Base-by-base conservation (phyloP, 2,888 invertebrate genomes). In the Notodonta dromedarius region DNA sequence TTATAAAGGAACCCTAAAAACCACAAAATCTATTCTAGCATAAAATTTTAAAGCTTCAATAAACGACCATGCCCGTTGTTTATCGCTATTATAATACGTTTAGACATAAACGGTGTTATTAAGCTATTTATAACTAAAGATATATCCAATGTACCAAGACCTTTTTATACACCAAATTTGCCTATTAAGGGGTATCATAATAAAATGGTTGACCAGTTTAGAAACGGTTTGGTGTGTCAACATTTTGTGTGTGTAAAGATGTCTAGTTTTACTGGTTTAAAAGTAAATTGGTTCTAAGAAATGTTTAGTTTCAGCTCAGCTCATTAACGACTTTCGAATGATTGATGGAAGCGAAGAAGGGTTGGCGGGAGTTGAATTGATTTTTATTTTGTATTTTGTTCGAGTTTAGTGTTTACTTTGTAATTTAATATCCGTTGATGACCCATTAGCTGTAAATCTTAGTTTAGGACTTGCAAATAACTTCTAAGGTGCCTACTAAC, bases 41-140 rank as follows among this genome's bases (percentile, higher is more conserved):
- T 88, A 77, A 86, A 87, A 85, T 83, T 88, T 88, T 85, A 88
- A 79, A 82, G 79, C 78, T 71, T 73, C 82, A 81, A 86, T 90
- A 88, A 90, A 87, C 82, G 85, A 83, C 73, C 79, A 65, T 77
- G 86, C 74, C 85, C 84, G 78, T 85, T 84, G 81, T 91, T 90
- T 90, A 91, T 90, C 77, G 74, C 67, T 85, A 83, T 89, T 88
- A 86, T 89, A 90, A 90, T 88, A 80, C 77, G 79, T 82, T 82
- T 72, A 71, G 89, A 89, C 89, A 72, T 84, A 80, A 86, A 84
- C 80, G 77, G 74, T 76, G 70, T 75, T 73, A 75, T 79, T 77
- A 74, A 73, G 73, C 74, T 86, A 85, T 85, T 87, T 85, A 83
- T 86, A 86, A 71, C 59, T 67, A 67, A 70, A 69, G 66, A 40